Evolutionary conservation across 2,113 vertebrate genomes (phyloP), one percentile per base, ranked within the genome.

Genomic region (Symphodus melops): DNA sequence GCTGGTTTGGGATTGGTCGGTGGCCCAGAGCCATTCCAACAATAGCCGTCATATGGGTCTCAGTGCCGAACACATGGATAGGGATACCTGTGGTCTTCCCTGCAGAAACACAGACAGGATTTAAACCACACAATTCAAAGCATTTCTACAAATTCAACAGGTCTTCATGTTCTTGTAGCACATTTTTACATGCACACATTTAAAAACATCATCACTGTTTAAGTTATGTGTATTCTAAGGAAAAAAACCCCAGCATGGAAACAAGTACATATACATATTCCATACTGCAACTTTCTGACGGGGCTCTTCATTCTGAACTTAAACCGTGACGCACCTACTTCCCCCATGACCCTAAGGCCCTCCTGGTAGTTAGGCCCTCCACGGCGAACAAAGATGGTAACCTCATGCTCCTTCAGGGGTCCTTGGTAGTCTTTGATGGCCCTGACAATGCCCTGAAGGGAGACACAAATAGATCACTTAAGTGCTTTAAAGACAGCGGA

Each of bases 321-420:
- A 8, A 44, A 20, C 16, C 13, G 19, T 7, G 46, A 90, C 96
- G 95, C 91, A 99, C 97, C 98, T 0, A 99, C 96, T 98, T 99
- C 98, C 55, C 97, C 97, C 97, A 99, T 99, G 72, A 99, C 97
- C 53, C 98, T 95, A 39, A 99, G 92, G 0, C 98, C 98, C 75
- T 99, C 98, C 89, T 99, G 98, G 87, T 98, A 99, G 91, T 99
- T 99, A 0, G 98, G 98, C 16, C 98, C 98, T 1, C 98, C 98
- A 83, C 98, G 95, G 65, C 98, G 94, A 44, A 99, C 98, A 75
- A 99, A 99, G 86, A 99, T 96, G 12, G 94, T 96, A 84, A 99
- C 97, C 60, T 97, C 96, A 0, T 99, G 96, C 83, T 99, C 97
- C 81, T 98, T 97, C 72, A 99, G 92, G 25, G 97, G 98, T 10